Evolutionary conservation across 2,888 invertebrate species (phyloP).

Genomic region (Cataglyphis livida): DNA sequence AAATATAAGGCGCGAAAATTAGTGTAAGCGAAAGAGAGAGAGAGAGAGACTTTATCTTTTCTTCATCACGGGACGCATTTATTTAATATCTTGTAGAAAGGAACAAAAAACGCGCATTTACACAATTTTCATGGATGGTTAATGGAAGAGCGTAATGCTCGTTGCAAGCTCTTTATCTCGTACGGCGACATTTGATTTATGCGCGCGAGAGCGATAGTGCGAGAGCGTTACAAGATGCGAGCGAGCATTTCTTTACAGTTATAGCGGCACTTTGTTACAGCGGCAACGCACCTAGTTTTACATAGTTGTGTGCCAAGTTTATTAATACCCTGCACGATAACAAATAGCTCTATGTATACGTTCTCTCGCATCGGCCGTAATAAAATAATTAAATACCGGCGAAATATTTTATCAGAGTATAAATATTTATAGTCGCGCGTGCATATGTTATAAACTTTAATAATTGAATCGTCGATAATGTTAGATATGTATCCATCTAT

Average conservation of each 20-base stretch:
- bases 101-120: not conserved
- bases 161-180: conserved; percentile 35
- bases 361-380: not conserved
- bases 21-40: not conserved
- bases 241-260: conserved; percentile 45
- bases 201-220: conserved; percentile 29
- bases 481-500: not conserved
- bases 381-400: conserved; percentile 11
- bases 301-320: conserved; percentile 42
- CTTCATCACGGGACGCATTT: not conserved
- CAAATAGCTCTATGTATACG: not conserved
- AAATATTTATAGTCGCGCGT: not conserved
- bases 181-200: conserved; percentile 42
- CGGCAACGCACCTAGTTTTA: conserved; percentile 36
- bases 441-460: conserved; percentile 19
- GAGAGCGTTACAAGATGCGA: conserved; percentile 34
- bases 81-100: conserved; percentile 11
- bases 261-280: conserved; percentile 37
- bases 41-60: conserved; percentile 8
- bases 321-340: conserved; percentile 40
- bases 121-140: conserved; percentile 5
- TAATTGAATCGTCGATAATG: not conserved
- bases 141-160: conserved; percentile 28
- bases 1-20: not conserved
- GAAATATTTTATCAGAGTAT: conserved; percentile 34